Conservation (phyloP, 2,113 vertebrate genomes). For the Perca schrenkii region DNA sequence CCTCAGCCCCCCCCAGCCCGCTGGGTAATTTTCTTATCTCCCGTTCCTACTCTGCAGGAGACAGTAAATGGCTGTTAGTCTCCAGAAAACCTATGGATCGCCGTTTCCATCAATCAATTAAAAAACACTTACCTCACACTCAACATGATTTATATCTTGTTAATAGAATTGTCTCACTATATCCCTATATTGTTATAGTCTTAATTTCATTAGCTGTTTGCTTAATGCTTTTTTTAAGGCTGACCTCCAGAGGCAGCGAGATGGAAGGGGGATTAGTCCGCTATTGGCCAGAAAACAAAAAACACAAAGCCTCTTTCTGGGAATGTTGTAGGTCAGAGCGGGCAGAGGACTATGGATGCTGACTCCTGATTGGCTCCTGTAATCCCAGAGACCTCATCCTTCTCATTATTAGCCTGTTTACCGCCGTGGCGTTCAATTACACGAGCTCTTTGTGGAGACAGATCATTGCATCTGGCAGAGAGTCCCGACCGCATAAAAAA, state of each 20-base stretch:
- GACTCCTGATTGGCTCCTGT: conserved; percentile 58
- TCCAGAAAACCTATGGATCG: conserved; percentile 90
- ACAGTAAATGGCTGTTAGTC: conserved; percentile 95
- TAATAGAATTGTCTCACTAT: conserved; percentile 99
- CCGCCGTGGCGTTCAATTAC: conserved; percentile 15
- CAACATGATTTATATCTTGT: conserved; percentile 99
- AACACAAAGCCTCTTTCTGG: conserved; percentile 85
- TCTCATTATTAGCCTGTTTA: conserved; percentile 44
- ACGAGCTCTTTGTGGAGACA: not conserved
- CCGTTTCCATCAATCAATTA: conserved; percentile 99
- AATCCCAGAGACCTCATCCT: conserved; percentile 40
- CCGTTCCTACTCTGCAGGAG: conserved; percentile 89
- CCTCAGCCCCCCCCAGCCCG: conserved; percentile 71
- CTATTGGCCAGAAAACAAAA: conserved; percentile 83
- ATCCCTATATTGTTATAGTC: conserved; percentile 98
- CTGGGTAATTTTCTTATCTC: conserved; percentile 92
- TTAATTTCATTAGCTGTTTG: conserved; percentile 98
- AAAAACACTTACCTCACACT: conserved; percentile 99
- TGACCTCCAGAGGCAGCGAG: conserved; percentile 90
- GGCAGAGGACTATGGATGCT: conserved; percentile 76
- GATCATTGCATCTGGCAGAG: not conserved
- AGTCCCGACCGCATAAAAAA: too few relatives aligned
- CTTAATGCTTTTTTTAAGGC: conserved; percentile 95
- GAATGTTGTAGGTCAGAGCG: conserved; percentile 89
- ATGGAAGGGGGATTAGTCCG: conserved; percentile 85